Evolutionary conservation across 2,888 invertebrate genomes (phyloP), one percentile per base, ranked within the genome.

Genomic region (Ctenicera cuprea): DNA sequence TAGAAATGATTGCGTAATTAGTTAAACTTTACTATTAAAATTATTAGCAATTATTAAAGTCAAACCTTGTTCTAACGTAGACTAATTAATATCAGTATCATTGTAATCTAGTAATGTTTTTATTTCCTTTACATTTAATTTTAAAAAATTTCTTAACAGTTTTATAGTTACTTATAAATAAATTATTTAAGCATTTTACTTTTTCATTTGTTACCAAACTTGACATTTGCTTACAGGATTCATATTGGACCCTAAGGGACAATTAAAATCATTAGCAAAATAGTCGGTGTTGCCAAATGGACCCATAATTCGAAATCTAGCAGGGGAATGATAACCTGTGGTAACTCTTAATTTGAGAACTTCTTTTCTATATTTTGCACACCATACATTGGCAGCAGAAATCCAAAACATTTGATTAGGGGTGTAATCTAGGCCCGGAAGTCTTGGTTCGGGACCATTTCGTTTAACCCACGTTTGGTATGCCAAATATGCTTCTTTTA

Each of bases 401-500:
- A 95, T 87, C 95, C 95, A 95, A 88, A 95, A 95, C 89, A 92
- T 89, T 90, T 91, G 91, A 85, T 90, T 89, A 0, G 94, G 92
- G 0, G 91, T 89, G 82, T 90, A 73, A 80, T 90, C 94, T 50
- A 95, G 87, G 0, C 94, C 95, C 0, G 95, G 94, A 11, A 95
- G 61, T 4, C 63, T 16, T 0, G 88, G 87, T 81, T 95, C 95
- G 0, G 87, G 87, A 82, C 83, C 79, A 54, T 94, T 90, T 5
- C 92, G 88, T 22, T 89, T 87, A 0, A 90, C 90, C 95, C 95
- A 96, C 8, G 91, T 90, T 61, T 91, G 89, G 86, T 96, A 96
- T 0, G 96, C 96, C 75, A 91, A 89, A 86, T 97, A 97, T 0
- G 97, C 95, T 84, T 95, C 94, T 85, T 97, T 97, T 77, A 97